Evolutionary conservation across 2,797 vertebrate genomes (phyloP).

Genomic region (Sphenodon punctatus): DNA sequence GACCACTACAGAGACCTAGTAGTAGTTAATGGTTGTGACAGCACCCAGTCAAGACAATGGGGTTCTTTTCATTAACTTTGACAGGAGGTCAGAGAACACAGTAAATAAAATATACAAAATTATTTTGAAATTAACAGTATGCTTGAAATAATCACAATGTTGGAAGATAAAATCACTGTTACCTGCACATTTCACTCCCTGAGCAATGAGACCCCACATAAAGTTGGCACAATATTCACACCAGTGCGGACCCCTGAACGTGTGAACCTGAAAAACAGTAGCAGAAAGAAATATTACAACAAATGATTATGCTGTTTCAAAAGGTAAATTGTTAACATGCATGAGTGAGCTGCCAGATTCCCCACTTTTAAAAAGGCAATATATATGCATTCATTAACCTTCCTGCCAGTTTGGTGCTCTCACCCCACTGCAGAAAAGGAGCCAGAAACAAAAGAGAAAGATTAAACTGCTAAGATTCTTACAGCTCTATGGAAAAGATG

Average conservation of each 20-base stretch:
- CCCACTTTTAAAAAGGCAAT: neutral
- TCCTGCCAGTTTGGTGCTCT: neutral
- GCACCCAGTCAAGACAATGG: neutral
- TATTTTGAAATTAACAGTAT: neutral
- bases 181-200: conserved; percentile 99
- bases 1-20: neutral
- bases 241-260: conserved; percentile 98
- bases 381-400: neutral
- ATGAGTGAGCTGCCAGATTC: neutral
- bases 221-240: conserved; percentile 99
- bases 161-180: conserved; percentile 41
- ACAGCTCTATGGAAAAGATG: neutral
- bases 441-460: neutral
- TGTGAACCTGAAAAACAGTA: conserved; percentile 88
- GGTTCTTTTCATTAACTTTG: fast-evolving
- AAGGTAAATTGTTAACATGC: neutral
- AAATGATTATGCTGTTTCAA: conserved; percentile 6
- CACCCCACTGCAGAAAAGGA: conserved; percentile 13
- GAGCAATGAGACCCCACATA: conserved; percentile 99
- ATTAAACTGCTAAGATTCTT: neutral
- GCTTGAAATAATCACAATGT: neutral
- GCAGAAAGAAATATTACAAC: conserved; percentile 32
- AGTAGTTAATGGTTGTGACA: neutral
- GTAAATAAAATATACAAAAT: no score
- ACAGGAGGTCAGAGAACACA: neutral